Evolutionary conservation across 1,140 invertebrate species (phyloP).

Genomic region (Elysia chlorotica): DNA sequence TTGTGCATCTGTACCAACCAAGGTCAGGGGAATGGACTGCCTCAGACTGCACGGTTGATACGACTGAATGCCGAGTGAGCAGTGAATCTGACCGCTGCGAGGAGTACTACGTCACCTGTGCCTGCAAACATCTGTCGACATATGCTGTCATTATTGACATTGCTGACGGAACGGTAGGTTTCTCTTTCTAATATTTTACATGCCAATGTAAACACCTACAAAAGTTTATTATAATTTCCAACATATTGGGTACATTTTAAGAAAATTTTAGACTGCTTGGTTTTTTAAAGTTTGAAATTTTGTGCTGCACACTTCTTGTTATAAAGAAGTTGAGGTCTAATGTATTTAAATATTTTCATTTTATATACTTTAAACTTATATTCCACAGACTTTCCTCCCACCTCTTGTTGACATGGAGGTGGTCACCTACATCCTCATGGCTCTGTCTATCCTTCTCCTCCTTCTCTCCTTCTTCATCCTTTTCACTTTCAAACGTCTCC

Average conservation of each 20-base stretch:
- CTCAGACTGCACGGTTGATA: slow-evolving; percentile 83
- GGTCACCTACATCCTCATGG: slow-evolving; percentile 77
- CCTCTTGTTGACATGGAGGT: slow-evolving; percentile 62
- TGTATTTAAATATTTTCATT: no score
- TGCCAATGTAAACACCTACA: neutral
- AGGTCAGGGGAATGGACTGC: slow-evolving; percentile 81
- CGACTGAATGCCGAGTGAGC: slow-evolving; percentile 62
- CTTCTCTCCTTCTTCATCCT: slow-evolving; percentile 71
- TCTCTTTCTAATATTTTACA: neutral
- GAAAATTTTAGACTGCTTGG: no score
- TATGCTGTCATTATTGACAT: slow-evolving; percentile 91
- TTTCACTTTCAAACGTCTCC: slow-evolving; percentile 75
- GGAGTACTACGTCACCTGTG: slow-evolving; percentile 78
- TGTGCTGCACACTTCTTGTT: no score
- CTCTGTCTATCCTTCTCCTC: slow-evolving; percentile 74
- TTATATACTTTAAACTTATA: no score
- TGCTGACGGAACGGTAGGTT: slow-evolving; percentile 79
- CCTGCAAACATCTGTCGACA: slow-evolving; percentile 88
- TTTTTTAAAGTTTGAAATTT: no score
- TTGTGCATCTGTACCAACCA: no score
- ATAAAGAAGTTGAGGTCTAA: no score
- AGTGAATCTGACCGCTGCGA: slow-evolving; percentile 71
- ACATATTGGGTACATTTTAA: no score
- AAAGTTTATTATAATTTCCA: neutral
- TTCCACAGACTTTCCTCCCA: slow-evolving; percentile 76